These are phyloP conservation scores for Enteromius unitaeniatus DNA, from an alignment of 2,797 vertebrate genomes.

Conservation along the genomic window DNA sequence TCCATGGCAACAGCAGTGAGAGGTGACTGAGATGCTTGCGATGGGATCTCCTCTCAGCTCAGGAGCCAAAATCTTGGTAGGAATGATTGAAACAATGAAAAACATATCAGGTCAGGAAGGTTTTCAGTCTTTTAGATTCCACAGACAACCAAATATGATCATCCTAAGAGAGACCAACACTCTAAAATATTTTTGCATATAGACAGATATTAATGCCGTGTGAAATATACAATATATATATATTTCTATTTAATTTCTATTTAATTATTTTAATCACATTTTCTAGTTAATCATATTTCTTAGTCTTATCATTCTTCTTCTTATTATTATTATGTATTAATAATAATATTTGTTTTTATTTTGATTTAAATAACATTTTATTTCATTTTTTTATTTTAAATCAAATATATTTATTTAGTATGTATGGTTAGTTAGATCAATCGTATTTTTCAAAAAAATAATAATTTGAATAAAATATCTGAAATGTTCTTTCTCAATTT, in stretches of 20 bases:
- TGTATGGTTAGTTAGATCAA: neutral
- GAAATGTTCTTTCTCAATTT: neutral
- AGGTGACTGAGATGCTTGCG: conserved; percentile 56
- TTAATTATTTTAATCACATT: neutral
- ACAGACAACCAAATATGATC: neutral
- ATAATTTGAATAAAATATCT: neutral
- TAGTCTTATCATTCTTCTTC: neutral
- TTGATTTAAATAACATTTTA: neutral
- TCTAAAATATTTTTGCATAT: neutral
- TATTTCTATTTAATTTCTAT: neutral
- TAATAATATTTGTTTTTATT: neutral
- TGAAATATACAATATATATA: neutral
- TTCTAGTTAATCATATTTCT: neutral
- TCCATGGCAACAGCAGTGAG: conserved; percentile 69
- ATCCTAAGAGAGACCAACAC: neutral
- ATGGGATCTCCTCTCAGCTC: conserved; percentile 51
- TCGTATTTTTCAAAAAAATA: neutral
- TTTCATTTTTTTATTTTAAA: neutral
- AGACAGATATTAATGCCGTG: neutral
- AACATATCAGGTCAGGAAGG: neutral
- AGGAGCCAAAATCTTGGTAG: neutral
- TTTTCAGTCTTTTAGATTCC: neutral
- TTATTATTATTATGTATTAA: neutral
- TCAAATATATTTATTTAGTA: neutral
- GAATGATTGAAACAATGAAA: neutral